phyloP scores from a whole-genome alignment of 2,888 invertebrate genomes.

The Petrolisthes cinctipes region DNA sequence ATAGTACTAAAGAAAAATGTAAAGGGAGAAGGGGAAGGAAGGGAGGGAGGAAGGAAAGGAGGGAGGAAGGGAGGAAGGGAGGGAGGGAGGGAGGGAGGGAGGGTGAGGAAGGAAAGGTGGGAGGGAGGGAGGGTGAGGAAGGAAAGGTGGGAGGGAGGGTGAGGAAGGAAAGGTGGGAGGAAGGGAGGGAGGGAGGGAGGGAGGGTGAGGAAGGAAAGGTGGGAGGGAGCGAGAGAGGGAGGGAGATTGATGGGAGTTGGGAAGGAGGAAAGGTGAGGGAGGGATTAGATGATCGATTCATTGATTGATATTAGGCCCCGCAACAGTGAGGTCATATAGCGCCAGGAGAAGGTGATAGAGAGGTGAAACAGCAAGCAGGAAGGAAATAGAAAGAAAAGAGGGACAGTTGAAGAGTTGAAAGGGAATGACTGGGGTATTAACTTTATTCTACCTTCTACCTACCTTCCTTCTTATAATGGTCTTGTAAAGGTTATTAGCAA shows the following conservation, averaged over 20 bases:
- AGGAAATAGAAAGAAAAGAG: too few relatives aligned
- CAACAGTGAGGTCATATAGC: too few relatives aligned
- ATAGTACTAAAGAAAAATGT: neutral
- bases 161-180: neutral
- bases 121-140: neutral
- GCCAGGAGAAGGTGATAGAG: too few relatives aligned
- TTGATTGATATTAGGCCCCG: too few relatives aligned
- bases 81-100: slow-evolving; percentile 11
- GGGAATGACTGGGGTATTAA: too few relatives aligned
- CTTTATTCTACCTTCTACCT: too few relatives aligned
- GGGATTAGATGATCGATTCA: neutral
- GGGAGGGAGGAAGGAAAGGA: neutral
- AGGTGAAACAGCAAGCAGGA: too few relatives aligned
- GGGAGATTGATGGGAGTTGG: neutral
- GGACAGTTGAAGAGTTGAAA: too few relatives aligned
- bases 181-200: neutral
- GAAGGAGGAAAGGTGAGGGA: neutral
- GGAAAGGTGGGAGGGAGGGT: neutral
- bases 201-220: neutral
- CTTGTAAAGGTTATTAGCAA: slow-evolving; percentile 80
- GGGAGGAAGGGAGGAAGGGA: neutral
- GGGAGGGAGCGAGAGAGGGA: neutral
- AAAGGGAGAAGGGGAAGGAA: neutral
- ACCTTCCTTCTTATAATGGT: slow-evolving; percentile 78
- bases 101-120: neutral